Evolutionary conservation across 2,888 invertebrate species (phyloP).

Genomic region (Gastracanthus pulcherrimus): DNA sequence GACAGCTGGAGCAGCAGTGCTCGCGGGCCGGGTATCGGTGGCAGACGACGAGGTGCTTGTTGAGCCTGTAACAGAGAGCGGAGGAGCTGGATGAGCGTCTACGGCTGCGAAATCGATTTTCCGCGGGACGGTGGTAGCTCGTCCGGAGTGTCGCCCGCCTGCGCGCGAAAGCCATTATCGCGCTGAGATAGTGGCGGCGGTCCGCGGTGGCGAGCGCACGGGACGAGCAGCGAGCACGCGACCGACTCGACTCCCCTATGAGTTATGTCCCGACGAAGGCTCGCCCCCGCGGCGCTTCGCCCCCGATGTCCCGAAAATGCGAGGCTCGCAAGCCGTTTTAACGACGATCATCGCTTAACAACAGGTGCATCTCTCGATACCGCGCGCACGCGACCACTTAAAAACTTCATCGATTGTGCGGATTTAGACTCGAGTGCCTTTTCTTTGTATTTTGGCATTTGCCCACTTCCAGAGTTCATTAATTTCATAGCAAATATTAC

Average conservation of each 20-base stretch:
- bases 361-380: constrained; percentile 67
- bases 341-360: constrained; percentile 61
- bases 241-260: constrained; percentile 64
- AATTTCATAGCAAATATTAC: too few relatives aligned
- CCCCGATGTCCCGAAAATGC: constrained; percentile 47
- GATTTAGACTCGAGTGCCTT: too few relatives aligned
- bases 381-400: background rate
- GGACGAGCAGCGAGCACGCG: constrained; percentile 75
- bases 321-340: background rate
- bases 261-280: constrained; percentile 60
- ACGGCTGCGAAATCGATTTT: constrained; percentile 1
- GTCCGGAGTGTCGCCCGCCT: constrained; percentile 50
- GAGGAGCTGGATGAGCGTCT: background rate
- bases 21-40: constrained; percentile 90
- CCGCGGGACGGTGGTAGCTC: too few relatives aligned
- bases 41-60: constrained; percentile 87
- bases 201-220: constrained; percentile 66
- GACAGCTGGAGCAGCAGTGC: constrained; percentile 91
- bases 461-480: background rate
- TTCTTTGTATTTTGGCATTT: background rate
- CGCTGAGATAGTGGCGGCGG: constrained; percentile 70
- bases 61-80: constrained; percentile 83
- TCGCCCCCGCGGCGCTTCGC: background rate
- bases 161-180: constrained; percentile 72
- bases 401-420: background rate